A percentile compares a stretch with the other conserved stretches of the same genome.
Evolutionary conservation across 2,113 vertebrate genomes (phyloP).

Genomic region (Regulus satrapa): DNA sequence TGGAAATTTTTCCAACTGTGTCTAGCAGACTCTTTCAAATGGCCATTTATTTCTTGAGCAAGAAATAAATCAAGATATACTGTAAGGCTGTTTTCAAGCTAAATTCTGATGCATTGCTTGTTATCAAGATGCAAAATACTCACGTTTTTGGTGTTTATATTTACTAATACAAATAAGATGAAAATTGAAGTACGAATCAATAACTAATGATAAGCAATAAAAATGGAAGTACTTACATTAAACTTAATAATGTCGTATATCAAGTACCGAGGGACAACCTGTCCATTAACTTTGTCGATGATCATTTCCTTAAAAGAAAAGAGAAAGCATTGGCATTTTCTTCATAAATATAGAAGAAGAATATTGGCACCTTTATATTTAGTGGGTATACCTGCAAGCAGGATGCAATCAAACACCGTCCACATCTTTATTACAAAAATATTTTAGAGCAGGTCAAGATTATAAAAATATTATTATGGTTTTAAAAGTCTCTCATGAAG

Average conservation of each 20-base stretch:
- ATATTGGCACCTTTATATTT: neutral
- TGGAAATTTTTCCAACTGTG: neutral
- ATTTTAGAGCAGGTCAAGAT: neutral
- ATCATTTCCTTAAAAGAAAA: conserved; percentile 93
- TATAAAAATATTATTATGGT: neutral
- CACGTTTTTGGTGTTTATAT: neutral
- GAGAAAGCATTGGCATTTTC: neutral
- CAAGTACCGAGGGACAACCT: conserved; percentile 93
- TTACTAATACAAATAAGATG: neutral
- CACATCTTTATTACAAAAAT: neutral
- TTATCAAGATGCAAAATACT: neutral
- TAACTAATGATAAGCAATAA: neutral
- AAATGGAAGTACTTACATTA: conserved; percentile 83
- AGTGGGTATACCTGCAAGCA: neutral
- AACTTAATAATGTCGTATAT: conserved; percentile 99
- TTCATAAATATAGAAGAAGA: neutral
- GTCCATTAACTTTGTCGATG: conserved; percentile 96
- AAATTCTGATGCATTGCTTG: neutral
- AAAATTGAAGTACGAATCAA: neutral
- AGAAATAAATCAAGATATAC: neutral
- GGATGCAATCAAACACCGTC: neutral
- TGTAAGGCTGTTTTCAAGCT: neutral
- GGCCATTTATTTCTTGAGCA: neutral
- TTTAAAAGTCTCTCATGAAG: neutral
- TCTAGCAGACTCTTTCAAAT: neutral